Conservation (phyloP, 2,888 invertebrate genomes). For the Tanypteryx hageni region DNA sequence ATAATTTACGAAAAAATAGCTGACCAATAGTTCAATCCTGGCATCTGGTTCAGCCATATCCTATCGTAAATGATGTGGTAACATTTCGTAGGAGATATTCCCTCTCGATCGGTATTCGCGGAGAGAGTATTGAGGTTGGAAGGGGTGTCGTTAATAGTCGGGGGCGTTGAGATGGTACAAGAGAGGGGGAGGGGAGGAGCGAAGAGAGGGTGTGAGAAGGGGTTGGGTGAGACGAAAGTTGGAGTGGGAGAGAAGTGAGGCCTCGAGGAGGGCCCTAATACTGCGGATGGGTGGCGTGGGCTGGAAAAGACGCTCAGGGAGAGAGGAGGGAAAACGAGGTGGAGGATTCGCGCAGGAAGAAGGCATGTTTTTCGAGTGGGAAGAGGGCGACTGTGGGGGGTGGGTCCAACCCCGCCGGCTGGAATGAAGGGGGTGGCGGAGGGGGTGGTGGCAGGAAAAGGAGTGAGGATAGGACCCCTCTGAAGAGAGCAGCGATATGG, state of each 20-base stretch:
- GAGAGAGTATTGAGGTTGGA: no score
- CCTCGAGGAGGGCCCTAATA: not conserved
- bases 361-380: no score
- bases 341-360: not conserved
- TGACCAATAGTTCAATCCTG: no score
- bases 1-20: no score
- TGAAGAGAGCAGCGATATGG: not conserved
- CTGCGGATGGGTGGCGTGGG: slow-evolving; percentile 7
- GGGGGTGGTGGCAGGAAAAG: not conserved
- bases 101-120: no score
- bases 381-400: no score
- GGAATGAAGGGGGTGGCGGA: not conserved
- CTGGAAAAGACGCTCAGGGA: not conserved
- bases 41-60: no score
- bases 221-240: not conserved
- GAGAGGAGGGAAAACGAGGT: not conserved
- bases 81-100: no score
- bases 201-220: not conserved
- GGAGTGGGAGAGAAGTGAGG: not conserved
- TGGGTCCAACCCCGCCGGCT: not conserved
- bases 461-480: not conserved
- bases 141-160: no score
- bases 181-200: not conserved
- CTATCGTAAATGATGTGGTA: no score
- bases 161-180: not conserved